Percentiles rank a stretch among this genome's conserved stretches.
phyloP scores from a whole-genome alignment of 2,113 vertebrate genomes.

The Lophius piscatorius region DNA sequence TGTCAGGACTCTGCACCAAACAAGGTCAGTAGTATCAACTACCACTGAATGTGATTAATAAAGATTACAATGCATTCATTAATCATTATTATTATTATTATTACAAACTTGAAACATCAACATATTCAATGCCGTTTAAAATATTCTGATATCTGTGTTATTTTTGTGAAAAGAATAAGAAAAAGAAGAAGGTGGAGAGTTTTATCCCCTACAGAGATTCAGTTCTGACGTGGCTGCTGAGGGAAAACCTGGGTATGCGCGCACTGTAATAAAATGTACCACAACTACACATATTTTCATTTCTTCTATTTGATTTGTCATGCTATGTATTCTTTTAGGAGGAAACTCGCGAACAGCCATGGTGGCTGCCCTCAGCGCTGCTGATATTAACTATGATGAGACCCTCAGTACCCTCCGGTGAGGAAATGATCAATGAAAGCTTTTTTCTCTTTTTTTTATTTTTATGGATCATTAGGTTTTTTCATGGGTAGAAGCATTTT shows the following conservation, averaged over 20 bases:
- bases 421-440: conserved; percentile 29
- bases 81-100: too few species aligned
- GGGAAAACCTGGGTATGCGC: conserved; percentile 92
- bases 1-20: conserved; percentile 92
- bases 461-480: too few species aligned
- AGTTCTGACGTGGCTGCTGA: conserved; percentile 95
- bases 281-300: neutral
- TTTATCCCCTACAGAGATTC: conserved; percentile 97
- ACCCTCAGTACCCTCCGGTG: conserved; percentile 97
- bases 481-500: too few species aligned
- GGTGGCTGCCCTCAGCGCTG: conserved; percentile 96
- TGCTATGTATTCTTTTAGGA: conserved; percentile 75
- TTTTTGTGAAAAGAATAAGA: conserved; percentile 84
- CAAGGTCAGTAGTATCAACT: conserved; percentile 82
- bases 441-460: neutral
- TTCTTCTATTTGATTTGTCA: neutral
- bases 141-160: neutral
- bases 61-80: fast-evolving
- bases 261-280: neutral
- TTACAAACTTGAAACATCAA: too few species aligned
- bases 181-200: conserved; percentile 96
- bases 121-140: too few species aligned
- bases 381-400: conserved; percentile 98
- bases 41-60: neutral
- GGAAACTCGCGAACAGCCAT: conserved; percentile 98